These are phyloP conservation scores for Diadromus collaris DNA, from an alignment of 2,888 invertebrate species.

Conservation along the genomic window DNA sequence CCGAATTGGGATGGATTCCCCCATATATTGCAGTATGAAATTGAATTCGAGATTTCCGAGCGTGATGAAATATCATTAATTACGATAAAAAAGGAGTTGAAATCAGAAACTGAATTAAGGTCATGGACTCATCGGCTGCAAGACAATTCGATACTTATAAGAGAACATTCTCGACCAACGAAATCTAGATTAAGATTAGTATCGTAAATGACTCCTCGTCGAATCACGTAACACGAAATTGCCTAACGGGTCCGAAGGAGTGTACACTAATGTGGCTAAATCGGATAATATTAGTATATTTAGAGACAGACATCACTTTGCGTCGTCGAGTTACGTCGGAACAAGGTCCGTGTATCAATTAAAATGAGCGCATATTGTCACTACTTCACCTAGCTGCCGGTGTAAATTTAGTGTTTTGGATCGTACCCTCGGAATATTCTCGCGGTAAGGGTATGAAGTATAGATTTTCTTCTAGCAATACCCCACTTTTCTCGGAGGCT, in stretches of 20 bases:
- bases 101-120: neutral
- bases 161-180: slow-evolving; percentile 31
- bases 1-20: no score
- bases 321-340: slow-evolving; percentile 32
- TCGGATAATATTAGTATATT: slow-evolving; percentile 57
- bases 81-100: neutral
- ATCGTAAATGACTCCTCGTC: slow-evolving; percentile 23
- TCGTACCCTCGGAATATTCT: slow-evolving; percentile 36
- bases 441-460: slow-evolving; percentile 9
- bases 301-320: slow-evolving; percentile 35
- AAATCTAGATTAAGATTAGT: slow-evolving; percentile 44
- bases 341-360: slow-evolving; percentile 46
- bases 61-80: neutral
- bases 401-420: slow-evolving; percentile 52
- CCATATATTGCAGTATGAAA: no score
- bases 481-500: neutral
- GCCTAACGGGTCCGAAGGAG: slow-evolving; percentile 36
- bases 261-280: slow-evolving; percentile 31
- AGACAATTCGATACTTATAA: slow-evolving; percentile 47
- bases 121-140: neutral
- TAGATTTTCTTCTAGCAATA: slow-evolving; percentile 4
- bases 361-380: slow-evolving; percentile 47
- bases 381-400: slow-evolving; percentile 5
- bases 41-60: neutral
- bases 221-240: slow-evolving; percentile 39